Evolutionary conservation across 1,140 invertebrate species (phyloP), one percentile per base, ranked within the genome.

Genomic region (Saccostrea glomerata): DNA sequence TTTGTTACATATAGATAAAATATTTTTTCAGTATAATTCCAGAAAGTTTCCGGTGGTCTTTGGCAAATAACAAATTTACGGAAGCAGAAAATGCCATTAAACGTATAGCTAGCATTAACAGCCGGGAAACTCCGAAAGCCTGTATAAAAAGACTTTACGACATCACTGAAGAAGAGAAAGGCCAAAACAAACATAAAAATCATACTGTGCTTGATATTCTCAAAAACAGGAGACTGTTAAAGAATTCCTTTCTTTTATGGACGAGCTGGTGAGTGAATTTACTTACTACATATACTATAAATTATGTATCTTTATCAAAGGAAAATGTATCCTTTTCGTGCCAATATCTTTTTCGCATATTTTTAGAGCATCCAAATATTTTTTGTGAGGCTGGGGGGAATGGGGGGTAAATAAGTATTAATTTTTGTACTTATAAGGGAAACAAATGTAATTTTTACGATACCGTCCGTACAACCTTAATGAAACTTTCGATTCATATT

Each of bases 1-100:
- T 36, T 36, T 36, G 2, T 36, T 1, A 36, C 30, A 36, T 36
- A 36, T 2, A 36, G 30, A 36, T 36, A 36, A 60, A 60, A 60
- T 60, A 5, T 63, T n/a, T 20, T 63, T 63, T 6, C 13, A 63
- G 88, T 66, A 47, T 89, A 15, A n/a, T 89, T 2, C 88, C 88
- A 40, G 88, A 89, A 58, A 89, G 88, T 85, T 89, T 89, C 82
- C 77, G 88, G 9, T 89, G 86, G 77, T 58, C 87, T 7, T 77
- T 89, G 12, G n/a, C 82, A 4, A 84, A 89, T 30, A 83, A 87
- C 7, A 54, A 84, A 23, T 15, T 87, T 3, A 58, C 56, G 0
- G 82, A 89, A 2, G 88, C 88, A 23, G 55, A 87, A 17, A 54
- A 77, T 13, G 63, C 85, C n/a, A 87, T 89, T 6, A 54, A 55